Percentiles rank a stretch among this genome's conserved stretches.
Conservation (phyloP, 2,797 vertebrate genomes). For the Amblyopsis hoosieri region DNA sequence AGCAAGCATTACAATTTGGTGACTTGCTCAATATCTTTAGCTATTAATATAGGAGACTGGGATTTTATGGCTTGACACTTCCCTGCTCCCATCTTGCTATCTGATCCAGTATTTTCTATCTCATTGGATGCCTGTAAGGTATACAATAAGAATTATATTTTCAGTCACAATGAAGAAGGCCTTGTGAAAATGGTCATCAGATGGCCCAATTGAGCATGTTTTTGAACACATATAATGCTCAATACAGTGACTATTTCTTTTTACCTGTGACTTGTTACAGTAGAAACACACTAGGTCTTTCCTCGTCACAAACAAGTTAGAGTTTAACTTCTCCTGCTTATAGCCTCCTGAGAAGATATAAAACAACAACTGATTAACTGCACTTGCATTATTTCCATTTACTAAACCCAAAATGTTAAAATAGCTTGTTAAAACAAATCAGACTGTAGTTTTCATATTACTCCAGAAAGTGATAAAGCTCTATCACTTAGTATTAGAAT, state of each 20-base stretch:
- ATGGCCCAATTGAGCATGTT: too few relatives aligned
- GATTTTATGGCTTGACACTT: slow-evolving; percentile 52
- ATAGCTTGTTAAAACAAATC: too few relatives aligned
- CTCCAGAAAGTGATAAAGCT: too few relatives aligned
- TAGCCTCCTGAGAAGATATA: slow-evolving; percentile 70
- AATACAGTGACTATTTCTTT: background rate
- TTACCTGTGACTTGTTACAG: slow-evolving; percentile 64
- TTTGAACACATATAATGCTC: too few relatives aligned
- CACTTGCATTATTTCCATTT: background rate
- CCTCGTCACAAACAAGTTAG: slow-evolving; percentile 74
- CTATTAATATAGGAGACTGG: slow-evolving; percentile 34
- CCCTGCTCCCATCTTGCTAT: slow-evolving; percentile 47
- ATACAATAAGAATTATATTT: slow-evolving; percentile 7
- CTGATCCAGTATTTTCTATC: slow-evolving; percentile 47
- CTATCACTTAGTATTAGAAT: too few relatives aligned
- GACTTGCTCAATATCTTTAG: slow-evolving; percentile 45
- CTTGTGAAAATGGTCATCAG: too few relatives aligned
- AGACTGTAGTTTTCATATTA: too few relatives aligned
- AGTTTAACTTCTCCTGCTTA: slow-evolving; percentile 65
- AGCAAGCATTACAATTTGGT: slow-evolving; percentile 67
- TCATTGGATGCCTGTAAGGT: slow-evolving; percentile 46
- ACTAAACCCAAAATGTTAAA: background rate
- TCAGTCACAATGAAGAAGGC: background rate
- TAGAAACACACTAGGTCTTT: slow-evolving; percentile 71
- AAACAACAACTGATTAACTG: background rate